Evolutionary conservation across 2,113 vertebrate species (phyloP), one percentile per base, ranked within the genome.

Genomic region (Hemicordylus capensis): DNA sequence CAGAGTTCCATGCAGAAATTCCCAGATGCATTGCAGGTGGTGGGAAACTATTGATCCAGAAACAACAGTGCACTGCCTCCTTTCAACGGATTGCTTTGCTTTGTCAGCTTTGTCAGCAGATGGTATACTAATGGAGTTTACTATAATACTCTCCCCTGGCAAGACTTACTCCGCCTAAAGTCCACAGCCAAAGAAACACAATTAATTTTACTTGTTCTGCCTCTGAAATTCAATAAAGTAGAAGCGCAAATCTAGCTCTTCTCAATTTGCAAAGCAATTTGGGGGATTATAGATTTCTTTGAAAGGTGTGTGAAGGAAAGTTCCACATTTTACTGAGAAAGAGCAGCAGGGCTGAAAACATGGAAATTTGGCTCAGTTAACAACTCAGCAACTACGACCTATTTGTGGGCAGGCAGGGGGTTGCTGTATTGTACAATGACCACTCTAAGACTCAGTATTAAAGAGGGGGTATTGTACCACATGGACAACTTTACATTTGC

Each of bases 41-140:
- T 37, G 48, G 64, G 51, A 70, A 51, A 28, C 66, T 37, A 70
- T 61, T 79, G 72, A 88, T 87, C 66, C 74, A 85, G 59, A 59
- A 88, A 37, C 69, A 89, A 44, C 72, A 84, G 42, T 3, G 56
- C 8, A 10, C 12, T 59, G 34, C 12, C n/a, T 69, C 20, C 83
- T 58, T 59, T 66, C 64, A 79, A 11, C 28, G 58, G 77, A 85
- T 85, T 64, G 51, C 66, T 70, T 46, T 26, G 51, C 51, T 85
- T 46, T 59, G n/a, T 70, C 83, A 78, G 64, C 75, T 34, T 78
- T 72, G 56, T 70, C 66, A 79, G 83, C 51, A 79, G 61, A 69
- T 79, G 64, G 54, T 39, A 28, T 34, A 6, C 37, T 78, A 78
- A 79, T 61, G 54, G 39, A 59, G 54, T 78, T 79, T 70, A 44